A percentile compares a stretch with the other conserved stretches of the same genome.
Conservation (phyloP, 2,113 vertebrate genomes). For the Psophia crepitans region DNA sequence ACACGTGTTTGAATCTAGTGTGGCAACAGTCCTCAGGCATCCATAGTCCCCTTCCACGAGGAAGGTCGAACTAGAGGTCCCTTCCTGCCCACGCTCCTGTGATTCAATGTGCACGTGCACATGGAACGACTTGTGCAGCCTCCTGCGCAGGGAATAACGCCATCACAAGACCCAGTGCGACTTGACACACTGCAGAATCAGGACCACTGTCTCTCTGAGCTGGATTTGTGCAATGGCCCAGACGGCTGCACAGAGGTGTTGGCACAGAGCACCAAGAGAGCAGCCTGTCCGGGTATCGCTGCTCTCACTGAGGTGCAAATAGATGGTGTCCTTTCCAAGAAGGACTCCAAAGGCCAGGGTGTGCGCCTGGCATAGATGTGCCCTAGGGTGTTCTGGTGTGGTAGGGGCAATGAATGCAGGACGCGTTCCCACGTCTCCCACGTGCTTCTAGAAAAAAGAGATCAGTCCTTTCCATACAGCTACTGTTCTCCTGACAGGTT, state of each 20-base stretch:
- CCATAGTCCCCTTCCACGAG: neutral
- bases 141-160: accelerated
- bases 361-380: neutral
- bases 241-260: neutral
- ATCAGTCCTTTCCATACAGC: neutral
- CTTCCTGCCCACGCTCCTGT: neutral
- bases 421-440: neutral
- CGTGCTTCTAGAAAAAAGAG: neutral
- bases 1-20: neutral
- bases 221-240: neutral
- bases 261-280: neutral
- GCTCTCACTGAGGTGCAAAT: neutral
- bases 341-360: neutral
- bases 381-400: neutral
- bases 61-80: neutral
- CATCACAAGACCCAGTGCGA: neutral
- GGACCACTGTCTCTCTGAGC: neutral
- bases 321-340: neutral
- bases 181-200: neutral
- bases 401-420: neutral
- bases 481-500: neutral
- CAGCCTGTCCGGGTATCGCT: neutral
- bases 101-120: neutral
- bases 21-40: neutral
- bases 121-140: neutral